These are phyloP conservation scores for Panulirus ornatus DNA, from an alignment of 1,140 invertebrate species.

Conservation along the genomic window DNA sequence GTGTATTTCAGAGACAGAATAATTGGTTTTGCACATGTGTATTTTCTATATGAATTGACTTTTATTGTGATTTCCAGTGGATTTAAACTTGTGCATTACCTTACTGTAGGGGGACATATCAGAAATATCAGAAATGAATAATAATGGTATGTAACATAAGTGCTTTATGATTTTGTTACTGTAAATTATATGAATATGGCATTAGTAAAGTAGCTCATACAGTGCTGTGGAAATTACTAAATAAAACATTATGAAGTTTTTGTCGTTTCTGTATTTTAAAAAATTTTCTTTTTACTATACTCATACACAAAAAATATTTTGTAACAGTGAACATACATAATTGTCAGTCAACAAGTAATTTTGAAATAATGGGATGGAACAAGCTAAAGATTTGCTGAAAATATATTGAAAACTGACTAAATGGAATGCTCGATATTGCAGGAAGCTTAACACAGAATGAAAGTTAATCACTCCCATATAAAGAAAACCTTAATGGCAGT, in stretches of 20 bases:
- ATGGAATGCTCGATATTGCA: no score
- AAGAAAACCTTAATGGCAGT: no score
- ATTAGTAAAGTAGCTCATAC: background rate
- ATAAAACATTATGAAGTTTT: background rate
- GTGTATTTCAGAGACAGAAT: background rate
- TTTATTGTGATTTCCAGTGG: background rate
- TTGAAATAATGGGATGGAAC: no score
- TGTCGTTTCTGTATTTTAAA: background rate
- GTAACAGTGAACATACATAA: no score
- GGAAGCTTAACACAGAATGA: no score
- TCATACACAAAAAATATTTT: no score
- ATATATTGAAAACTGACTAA: no score
- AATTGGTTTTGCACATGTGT: background rate
- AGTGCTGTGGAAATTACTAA: conserved; percentile 11
- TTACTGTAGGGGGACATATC: background rate
- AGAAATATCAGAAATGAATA: conserved; percentile 7
- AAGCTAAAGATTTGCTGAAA: no score
- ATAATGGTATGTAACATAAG: background rate
- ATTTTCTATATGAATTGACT: conserved; percentile 6
- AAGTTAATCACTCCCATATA: no score
- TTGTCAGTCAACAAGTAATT: no score
- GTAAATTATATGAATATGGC: conserved; percentile 15
- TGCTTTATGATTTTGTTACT: conserved; percentile 11
- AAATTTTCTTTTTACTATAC: no score
- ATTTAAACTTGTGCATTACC: background rate